Evolutionary conservation across 2,888 invertebrate species (phyloP), one percentile per base, ranked within the genome.

Genomic region (Pimpla rufipes): DNA sequence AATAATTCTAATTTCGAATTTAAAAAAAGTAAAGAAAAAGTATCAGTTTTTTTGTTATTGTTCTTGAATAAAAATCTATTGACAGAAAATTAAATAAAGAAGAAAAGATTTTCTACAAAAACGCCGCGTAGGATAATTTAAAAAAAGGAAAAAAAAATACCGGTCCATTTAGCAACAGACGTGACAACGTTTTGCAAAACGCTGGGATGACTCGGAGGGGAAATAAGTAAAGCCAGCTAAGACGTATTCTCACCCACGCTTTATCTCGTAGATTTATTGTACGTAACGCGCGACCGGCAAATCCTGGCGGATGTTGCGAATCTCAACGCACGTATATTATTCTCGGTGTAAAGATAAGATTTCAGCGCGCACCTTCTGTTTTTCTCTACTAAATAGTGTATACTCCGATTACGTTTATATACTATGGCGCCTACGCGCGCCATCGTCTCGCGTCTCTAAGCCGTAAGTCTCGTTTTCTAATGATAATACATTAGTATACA

Each of bases 401-500:
- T 76, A 55, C 76, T 47, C 47, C 45, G 75, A 70, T 76, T 66
- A 66, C 70, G 67, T 64, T 29, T 3, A 55, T 64, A 35, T 42
- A 64, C 67, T 29, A 68, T 52, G 64, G 64, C 64, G 71, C 66
- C 73, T 77, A 73, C 18, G 40, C 50, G 81, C 47, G 42, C 59
- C 67, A 66, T 67, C 57, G n/a, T 67, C 21, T 78, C 37, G 13
- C 18, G 23, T 18, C n/a, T 23, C 73, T 62, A 74, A 59, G 40
- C 42, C 66, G n/a, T 78, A 68, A 73, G 50, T 50, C 6, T 73
- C 29, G 10, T 62, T 47, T 35, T 59, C 62, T 62, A 71, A 71
- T 74, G 71, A 76, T 67, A 76, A 79, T 76, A 83, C 82, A 76
- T 67, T 37, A 76, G 71, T 76, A 79, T 76, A 79, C 79, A 73